Conservation (phyloP, 2,113 vertebrate genomes). For the Empidonax traillii region DNA sequence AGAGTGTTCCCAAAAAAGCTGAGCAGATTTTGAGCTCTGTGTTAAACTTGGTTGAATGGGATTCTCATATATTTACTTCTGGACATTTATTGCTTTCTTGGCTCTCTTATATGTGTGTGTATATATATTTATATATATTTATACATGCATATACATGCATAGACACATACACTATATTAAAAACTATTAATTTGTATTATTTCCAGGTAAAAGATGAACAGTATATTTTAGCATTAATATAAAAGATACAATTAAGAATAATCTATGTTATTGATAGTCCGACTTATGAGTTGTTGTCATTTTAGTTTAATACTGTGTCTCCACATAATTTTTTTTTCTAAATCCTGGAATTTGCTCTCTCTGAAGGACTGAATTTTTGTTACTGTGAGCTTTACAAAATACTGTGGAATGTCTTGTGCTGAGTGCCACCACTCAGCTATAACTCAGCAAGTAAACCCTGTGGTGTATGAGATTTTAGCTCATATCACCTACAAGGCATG, state of each 20-base stretch:
- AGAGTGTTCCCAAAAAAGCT: neutral
- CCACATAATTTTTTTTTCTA: neutral
- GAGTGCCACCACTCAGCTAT: neutral
- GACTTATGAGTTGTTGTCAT: neutral
- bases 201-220: neutral
- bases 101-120: neutral
- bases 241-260: no score
- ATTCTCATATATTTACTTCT: neutral
- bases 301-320: neutral
- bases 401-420: neutral
- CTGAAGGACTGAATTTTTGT: neutral
- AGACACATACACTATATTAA: neutral
- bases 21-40: neutral
- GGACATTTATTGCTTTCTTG: neutral
- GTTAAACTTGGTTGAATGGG: neutral
- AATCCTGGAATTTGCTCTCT: neutral
- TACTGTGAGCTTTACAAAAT: neutral
- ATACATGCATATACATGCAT: neutral
- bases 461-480: neutral
- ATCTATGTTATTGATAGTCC: neutral
- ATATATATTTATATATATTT: neutral
- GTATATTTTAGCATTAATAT: accelerated
- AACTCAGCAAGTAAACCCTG: neutral
- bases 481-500: neutral
- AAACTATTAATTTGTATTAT: neutral